phyloP scores from a whole-genome alignment of 1,140 invertebrate species.

The Drosophila ercepeae region DNA sequence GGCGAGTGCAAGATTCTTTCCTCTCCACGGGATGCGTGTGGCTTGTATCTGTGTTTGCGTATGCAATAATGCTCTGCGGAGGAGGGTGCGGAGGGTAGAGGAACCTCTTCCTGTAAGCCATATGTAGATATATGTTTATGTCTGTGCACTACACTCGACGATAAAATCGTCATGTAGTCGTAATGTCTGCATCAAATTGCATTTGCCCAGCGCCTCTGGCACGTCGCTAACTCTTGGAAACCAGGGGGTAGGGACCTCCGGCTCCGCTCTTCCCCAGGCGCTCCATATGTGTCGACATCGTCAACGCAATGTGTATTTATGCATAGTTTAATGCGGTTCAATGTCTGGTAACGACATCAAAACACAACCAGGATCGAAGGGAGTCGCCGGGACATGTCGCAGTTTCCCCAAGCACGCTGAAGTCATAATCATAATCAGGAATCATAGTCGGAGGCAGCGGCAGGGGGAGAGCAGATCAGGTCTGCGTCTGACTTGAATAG shows the following conservation, averaged over 20 bases:
- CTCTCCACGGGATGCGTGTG: constrained; percentile 38
- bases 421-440: constrained; percentile 77
- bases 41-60: constrained; percentile 11
- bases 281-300: constrained; percentile 67
- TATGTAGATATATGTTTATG: constrained; percentile 70
- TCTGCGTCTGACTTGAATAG: constrained; percentile 49
- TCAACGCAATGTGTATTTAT: constrained; percentile 77
- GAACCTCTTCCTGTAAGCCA: constrained; percentile 51
- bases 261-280: not conserved
- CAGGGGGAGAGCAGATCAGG: no score
- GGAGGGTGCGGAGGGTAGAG: not conserved
- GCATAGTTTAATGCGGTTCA: constrained; percentile 81
- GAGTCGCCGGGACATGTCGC: constrained; percentile 9
- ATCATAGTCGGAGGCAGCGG: constrained; percentile 67
- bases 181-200: constrained; percentile 81
- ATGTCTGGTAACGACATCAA: constrained; percentile 80
- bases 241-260: no score
- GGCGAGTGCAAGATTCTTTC: constrained; percentile 59
- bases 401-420: constrained; percentile 15
- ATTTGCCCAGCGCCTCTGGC: constrained; percentile 58
- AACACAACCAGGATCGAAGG: constrained; percentile 62
- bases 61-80: constrained; percentile 7
- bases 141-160: constrained; percentile 73
- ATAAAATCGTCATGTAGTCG: constrained; percentile 81
- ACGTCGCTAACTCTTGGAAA: constrained; percentile 31